Conservation (phyloP, 2,888 invertebrate species). For the Papilio elwesi region DNA sequence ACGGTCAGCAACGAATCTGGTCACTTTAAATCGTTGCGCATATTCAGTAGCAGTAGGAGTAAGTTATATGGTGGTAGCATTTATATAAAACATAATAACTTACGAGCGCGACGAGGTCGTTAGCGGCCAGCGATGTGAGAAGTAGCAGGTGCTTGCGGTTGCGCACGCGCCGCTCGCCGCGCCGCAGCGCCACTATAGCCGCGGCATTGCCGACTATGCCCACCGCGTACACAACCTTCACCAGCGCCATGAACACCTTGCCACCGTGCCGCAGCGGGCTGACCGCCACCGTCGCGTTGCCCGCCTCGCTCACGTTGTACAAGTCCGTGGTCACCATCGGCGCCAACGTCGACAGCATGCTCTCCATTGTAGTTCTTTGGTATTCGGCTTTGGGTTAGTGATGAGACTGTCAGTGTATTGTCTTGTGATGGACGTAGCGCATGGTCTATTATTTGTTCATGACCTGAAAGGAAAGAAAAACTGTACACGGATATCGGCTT, state of each 20-base stretch:
- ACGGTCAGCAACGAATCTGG: neutral
- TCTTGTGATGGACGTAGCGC: conserved; percentile 17
- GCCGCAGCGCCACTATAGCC: conserved; percentile 89
- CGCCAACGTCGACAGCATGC: conserved; percentile 36
- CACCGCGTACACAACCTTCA: conserved; percentile 85
- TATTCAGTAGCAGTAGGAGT: too few species aligned
- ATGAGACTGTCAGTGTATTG: conserved; percentile 11
- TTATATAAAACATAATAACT: conserved; percentile 46
- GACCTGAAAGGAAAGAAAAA: conserved; percentile 10
- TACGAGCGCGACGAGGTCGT: conserved; percentile 89
- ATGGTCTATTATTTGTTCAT: conserved; percentile 8
- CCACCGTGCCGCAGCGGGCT: conserved; percentile 38
- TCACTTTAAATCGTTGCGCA: too few species aligned
- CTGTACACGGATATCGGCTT: neutral
- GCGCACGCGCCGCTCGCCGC: conserved; percentile 88
- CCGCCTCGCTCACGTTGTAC: conserved; percentile 41
- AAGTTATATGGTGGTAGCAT: neutral
- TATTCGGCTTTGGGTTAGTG: neutral
- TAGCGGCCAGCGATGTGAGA: conserved; percentile 90
- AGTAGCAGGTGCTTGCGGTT: conserved; percentile 92
- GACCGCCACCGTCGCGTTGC: conserved; percentile 39
- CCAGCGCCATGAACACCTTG: conserved; percentile 56
- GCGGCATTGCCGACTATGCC: conserved; percentile 90
- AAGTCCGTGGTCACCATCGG: conserved; percentile 36
- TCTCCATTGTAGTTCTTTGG: conserved; percentile 32